Percentiles rank a stretch among this genome's conserved stretches.
phyloP scores from a whole-genome alignment of 2,797 vertebrate species.

The Eidolon dupreanum region DNA sequence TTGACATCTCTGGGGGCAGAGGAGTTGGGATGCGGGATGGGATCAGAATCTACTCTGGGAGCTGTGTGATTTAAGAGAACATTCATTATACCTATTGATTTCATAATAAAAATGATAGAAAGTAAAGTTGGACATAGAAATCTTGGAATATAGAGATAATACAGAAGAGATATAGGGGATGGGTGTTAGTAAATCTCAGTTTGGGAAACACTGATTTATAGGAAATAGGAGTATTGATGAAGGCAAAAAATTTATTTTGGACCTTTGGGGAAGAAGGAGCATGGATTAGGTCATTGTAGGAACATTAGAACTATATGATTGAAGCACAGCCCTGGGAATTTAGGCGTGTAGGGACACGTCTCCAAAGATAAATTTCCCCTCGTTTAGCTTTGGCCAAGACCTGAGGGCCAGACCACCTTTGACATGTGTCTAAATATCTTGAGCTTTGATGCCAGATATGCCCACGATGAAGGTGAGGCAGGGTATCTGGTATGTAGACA shows the following conservation, averaged over 20 bases:
- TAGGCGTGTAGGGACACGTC: neutral
- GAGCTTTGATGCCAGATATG: neutral
- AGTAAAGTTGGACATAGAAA: neutral
- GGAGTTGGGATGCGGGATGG: neutral
- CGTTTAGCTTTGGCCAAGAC: neutral
- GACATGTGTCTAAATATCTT: neutral
- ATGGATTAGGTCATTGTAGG: neutral
- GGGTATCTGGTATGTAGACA: neutral
- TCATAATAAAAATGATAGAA: constrained; percentile 39
- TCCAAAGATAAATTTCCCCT: neutral
- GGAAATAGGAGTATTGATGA: neutral
- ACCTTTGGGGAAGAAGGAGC: neutral
- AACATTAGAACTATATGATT: neutral
- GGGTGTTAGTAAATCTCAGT: neutral
- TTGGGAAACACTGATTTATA: neutral
- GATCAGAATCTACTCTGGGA: neutral
- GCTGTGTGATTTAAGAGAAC: constrained; percentile 18
- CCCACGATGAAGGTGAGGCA: neutral
- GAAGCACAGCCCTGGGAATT: neutral
- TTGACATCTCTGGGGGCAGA: neutral
- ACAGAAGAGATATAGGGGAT: neutral
- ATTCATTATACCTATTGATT: neutral
- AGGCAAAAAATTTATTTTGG: neutral
- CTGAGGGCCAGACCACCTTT: neutral
- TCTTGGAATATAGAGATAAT: neutral